phyloP scores from a whole-genome alignment of 1,140 invertebrate genomes.

The Psilanteris sp. region DNA sequence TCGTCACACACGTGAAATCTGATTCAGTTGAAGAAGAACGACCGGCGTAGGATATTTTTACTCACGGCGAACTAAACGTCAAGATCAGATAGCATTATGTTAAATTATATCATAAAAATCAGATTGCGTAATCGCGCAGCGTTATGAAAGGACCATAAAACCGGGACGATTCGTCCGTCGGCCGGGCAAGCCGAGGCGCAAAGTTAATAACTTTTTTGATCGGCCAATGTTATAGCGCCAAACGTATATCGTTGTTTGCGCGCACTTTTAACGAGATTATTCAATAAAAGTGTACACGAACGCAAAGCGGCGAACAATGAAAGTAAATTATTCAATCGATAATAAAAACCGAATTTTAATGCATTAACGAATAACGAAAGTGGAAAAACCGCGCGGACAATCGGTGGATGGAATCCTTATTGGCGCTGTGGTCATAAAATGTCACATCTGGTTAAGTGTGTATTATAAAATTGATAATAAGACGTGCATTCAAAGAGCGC shows the following conservation, averaged over 20 bases:
- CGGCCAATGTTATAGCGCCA: too few relatives aligned
- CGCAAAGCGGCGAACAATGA: too few relatives aligned
- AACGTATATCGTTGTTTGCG: too few relatives aligned
- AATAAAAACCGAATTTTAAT: constrained; percentile 3
- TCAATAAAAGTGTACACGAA: too few relatives aligned
- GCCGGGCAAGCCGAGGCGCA: too few relatives aligned
- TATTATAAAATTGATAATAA: constrained; percentile 59
- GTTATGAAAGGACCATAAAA: constrained; percentile 12
- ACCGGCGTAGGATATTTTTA: constrained; percentile 23
- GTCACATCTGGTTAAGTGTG: constrained; percentile 9
- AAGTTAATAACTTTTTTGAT: too few relatives aligned
- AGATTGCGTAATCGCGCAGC: constrained; percentile 24
- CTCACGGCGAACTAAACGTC: constrained; percentile 20
- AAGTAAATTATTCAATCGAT: constrained; percentile 1
- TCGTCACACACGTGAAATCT: constrained; percentile 41
- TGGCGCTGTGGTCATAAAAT: constrained; percentile 13
- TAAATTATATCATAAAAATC: constrained; percentile 42
- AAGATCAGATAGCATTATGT: constrained; percentile 38
- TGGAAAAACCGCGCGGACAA: constrained; percentile 6
- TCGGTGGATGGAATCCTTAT: constrained; percentile 10
- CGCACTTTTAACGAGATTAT: too few relatives aligned
- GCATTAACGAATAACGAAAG: constrained; percentile 23
- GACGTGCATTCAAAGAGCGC: constrained; percentile 42
- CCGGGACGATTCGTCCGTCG: constrained; percentile 18
- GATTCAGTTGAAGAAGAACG: constrained; percentile 41